phyloP scores from a whole-genome alignment of 2,113 vertebrate genomes.

The Notiomystis cincta region DNA sequence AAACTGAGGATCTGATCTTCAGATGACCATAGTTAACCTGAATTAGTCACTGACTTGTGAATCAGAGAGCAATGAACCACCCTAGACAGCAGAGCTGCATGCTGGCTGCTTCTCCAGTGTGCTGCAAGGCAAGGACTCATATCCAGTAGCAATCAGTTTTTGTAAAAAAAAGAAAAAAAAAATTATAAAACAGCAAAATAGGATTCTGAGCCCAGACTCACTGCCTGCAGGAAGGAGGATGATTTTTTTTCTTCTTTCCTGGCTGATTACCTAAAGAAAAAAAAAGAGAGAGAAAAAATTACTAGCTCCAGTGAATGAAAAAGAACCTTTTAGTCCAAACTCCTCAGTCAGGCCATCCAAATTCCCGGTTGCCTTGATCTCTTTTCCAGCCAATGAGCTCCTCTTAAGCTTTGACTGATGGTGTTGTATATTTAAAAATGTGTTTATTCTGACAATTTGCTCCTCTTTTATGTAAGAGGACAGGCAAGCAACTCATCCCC shows the following conservation, averaged over 20 bases:
- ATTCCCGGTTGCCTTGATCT: constrained; percentile 44
- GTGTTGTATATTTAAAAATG: constrained; percentile 45
- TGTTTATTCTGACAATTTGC: constrained; percentile 63
- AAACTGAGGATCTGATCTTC: neutral
- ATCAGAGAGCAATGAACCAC: neutral
- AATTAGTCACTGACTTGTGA: neutral
- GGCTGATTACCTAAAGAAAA: neutral
- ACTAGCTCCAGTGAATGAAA: constrained; percentile 51
- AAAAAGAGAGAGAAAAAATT: neutral
- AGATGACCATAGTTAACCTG: neutral
- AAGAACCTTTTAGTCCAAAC: constrained; percentile 16
- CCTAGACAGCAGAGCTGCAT: neutral
- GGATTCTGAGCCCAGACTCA: neutral
- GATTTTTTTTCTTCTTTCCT: neutral
- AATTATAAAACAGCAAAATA: neutral
- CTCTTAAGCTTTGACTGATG: constrained; percentile 27
- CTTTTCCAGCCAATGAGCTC: constrained; percentile 52
- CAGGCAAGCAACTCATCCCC: constrained; percentile 39
- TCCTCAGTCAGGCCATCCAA: constrained; percentile 8
- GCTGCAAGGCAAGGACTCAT: neutral
- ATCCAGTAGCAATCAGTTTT: neutral
- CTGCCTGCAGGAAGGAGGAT: neutral
- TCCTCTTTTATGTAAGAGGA: constrained; percentile 57
- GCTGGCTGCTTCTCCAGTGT: neutral
- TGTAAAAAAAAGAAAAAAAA: neutral